A percentile compares a stretch with the other conserved stretches of the same genome.
Evolutionary conservation across 1,140 invertebrate species (phyloP).

Genomic region (Holotrichia oblita): DNA sequence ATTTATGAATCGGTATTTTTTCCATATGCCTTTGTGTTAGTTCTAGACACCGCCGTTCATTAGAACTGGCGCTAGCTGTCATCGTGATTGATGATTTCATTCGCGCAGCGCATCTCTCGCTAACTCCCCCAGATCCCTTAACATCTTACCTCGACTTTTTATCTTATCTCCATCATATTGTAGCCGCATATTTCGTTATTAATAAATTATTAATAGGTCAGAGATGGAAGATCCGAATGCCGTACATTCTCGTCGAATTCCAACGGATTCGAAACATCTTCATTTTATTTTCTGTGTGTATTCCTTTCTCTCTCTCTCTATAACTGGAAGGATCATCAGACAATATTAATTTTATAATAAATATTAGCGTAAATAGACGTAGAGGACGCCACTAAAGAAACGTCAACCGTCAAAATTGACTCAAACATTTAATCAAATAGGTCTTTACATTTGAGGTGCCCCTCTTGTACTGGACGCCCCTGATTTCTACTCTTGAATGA

Average conservation of each 20-base stretch:
- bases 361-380: too few species aligned
- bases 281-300: background rate
- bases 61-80: conserved; percentile 39
- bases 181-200: conserved; percentile 26
- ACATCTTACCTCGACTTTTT: background rate
- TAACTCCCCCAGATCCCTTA: background rate
- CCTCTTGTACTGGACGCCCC: too few species aligned
- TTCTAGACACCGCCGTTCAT: conserved; percentile 37
- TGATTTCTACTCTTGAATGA: too few species aligned
- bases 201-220: conserved; percentile 37
- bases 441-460: too few species aligned
- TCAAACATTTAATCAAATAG: too few species aligned
- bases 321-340: too few species aligned
- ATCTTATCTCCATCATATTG: background rate
- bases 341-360: too few species aligned
- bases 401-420: too few species aligned
- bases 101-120: conserved; percentile 21
- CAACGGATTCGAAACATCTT: background rate
- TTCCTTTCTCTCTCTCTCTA: too few species aligned
- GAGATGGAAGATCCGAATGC: background rate
- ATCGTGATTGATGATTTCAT: conserved; percentile 38
- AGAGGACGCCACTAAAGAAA: too few species aligned
- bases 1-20: conserved; percentile 41
- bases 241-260: background rate
- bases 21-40: conserved; percentile 40